Evolutionary conservation across 2,888 invertebrate genomes (phyloP), one percentile per base, ranked within the genome.

Genomic region (Molanna angustata): DNA sequence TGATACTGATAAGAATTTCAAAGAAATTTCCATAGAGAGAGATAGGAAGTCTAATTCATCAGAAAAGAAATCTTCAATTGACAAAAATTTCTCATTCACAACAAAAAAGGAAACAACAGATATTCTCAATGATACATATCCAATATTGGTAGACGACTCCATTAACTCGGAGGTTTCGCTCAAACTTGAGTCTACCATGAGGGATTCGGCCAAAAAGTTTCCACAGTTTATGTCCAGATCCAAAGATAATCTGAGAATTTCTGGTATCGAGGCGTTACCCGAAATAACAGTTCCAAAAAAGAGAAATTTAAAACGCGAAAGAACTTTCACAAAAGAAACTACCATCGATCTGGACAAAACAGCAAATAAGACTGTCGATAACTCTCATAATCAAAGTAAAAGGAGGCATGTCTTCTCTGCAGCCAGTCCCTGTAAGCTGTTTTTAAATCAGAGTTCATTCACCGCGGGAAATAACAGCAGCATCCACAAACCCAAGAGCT

Each of bases 291-390:
- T 44, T 27, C 44, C 50, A 11, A 31, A 37, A 13, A 42, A 21
- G 27, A 68, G 69, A 39, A 68, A 69, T 1, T 55, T 73, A 2
- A 70, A 69, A 64, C 63, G 74, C 18, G 75, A 76, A 62, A 72
- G 72, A 0, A 76, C 76, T 1, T 76, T 72, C 39, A 75, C 73
- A 0, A 75, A 72, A 61, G 73, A 75, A 13, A 31, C 39, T 9
- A 32, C 37, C 2, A 14, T 37, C 13, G n/a, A 33, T n/a, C 16
- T 9, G 3, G n/a, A 54, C 60, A n/a, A n/a, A n/a, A n/a, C n/a
- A n/a, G 6, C 50, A 47, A 11, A 62, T 57, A 52, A 21, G 35
- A 4, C 56, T 42, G 9, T 59, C 62, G 61, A 51, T 11, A 70
- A 69, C 41, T 71, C 72, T 3, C 62, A 60, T 7, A 49, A 49